These are phyloP conservation scores for Odocoileus hemionus DNA, from an alignment of 2,113 vertebrate genomes.

Conservation along the genomic window DNA sequence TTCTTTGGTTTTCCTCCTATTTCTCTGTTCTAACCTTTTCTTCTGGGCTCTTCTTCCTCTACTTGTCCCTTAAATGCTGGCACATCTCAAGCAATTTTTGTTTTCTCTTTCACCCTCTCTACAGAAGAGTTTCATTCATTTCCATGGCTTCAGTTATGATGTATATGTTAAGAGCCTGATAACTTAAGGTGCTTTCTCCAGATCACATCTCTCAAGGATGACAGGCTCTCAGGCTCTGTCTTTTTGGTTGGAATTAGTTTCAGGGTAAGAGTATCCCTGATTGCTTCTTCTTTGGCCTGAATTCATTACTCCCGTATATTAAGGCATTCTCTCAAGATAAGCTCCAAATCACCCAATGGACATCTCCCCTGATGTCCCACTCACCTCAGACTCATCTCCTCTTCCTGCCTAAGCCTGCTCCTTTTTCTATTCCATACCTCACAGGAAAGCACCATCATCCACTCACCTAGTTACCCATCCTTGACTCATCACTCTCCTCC, in stretches of 20 bases:
- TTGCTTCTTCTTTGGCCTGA: background rate
- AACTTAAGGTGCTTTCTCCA: conserved; percentile 1
- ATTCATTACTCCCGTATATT: conserved; percentile 20
- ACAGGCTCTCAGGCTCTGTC: background rate
- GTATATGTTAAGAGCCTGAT: background rate
- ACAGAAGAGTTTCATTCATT: background rate
- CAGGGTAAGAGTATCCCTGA: background rate
- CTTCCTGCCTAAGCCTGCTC: background rate
- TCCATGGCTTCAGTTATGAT: background rate
- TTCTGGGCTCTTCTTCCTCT: background rate
- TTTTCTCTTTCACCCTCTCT: background rate
- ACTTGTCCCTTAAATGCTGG: background rate
- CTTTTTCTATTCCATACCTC: background rate
- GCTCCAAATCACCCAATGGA: background rate
- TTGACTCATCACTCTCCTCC: background rate
- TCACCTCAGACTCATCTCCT: background rate
- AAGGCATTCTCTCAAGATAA: conserved; percentile 32
- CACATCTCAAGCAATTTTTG: background rate
- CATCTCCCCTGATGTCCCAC: background rate
- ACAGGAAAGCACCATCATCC: background rate
- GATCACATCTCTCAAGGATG: background rate
- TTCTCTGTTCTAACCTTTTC: background rate
- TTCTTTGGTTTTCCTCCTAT: background rate
- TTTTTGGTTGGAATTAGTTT: conserved; percentile 22
- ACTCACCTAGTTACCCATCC: background rate